A percentile compares a stretch with the other conserved stretches of the same genome.
Conservation (phyloP, 2,888 invertebrate species). For the Luperina testacea region DNA sequence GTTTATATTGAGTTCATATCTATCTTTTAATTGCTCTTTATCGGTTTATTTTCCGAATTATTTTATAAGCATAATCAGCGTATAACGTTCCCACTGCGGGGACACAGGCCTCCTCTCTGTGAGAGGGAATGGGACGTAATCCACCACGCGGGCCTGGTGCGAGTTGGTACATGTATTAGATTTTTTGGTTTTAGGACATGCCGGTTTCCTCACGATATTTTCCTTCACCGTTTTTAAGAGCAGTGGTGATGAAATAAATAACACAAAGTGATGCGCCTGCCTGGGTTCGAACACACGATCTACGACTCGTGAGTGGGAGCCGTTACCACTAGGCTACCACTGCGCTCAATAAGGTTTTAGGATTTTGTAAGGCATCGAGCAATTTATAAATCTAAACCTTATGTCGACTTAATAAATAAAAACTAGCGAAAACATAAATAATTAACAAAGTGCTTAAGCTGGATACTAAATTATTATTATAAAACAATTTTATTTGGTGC, state of each 20-base stretch:
- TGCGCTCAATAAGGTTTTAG: not conserved
- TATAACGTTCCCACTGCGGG: no score
- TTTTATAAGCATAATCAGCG: not conserved
- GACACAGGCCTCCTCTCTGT: not conserved
- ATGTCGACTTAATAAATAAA: not conserved
- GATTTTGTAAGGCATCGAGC: not conserved
- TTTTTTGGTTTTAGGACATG: no score
- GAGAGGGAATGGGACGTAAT: not conserved
- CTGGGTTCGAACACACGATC: no score
- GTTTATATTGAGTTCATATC: constrained; percentile 15
- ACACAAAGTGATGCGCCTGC: no score
- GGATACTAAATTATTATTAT: constrained; percentile 4
- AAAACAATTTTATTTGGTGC: not conserved
- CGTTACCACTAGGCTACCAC: not conserved
- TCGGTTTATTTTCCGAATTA: constrained; percentile 13
- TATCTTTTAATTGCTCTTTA: not conserved
- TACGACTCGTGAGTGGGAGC: no score
- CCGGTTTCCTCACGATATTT: no score
- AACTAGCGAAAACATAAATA: not conserved
- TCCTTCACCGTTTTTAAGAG: no score
- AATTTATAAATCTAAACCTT: constrained; percentile 1
- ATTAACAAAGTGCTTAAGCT: not conserved
- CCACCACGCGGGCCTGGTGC: no score
- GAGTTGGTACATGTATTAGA: no score
- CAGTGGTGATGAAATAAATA: no score